Conservation (phyloP, 2,113 vertebrate genomes). For the Prochilodus magdalenae region DNA sequence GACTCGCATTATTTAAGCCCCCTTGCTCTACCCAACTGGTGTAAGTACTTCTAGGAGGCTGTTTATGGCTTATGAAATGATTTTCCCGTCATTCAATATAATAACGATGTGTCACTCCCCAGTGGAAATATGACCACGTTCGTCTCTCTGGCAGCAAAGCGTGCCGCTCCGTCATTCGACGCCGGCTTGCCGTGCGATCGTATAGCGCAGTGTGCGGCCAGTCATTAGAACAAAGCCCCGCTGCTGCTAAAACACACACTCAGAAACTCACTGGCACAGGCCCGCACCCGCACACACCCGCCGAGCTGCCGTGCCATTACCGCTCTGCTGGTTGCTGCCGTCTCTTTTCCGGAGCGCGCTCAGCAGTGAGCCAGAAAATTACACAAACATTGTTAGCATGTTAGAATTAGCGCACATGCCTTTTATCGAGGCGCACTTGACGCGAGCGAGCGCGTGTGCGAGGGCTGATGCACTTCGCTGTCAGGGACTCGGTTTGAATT, state of each 20-base stretch:
- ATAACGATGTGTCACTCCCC: slow-evolving; percentile 6
- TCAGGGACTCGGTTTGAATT: slow-evolving; percentile 14
- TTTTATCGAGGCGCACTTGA: slow-evolving; percentile 25
- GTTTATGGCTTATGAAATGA: too few species aligned
- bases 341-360: slow-evolving; percentile 29
- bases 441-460: not conserved
- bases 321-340: slow-evolving; percentile 43
- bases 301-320: slow-evolving; percentile 31
- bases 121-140: slow-evolving; percentile 28
- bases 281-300: slow-evolving; percentile 26
- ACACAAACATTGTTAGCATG: slow-evolving; percentile 50
- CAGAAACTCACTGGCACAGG: slow-evolving; percentile 28
- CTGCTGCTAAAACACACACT: slow-evolving; percentile 60
- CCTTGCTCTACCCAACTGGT: too few species aligned
- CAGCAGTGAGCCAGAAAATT: slow-evolving; percentile 49
- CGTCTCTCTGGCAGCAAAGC: slow-evolving; percentile 15
- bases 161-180: slow-evolving; percentile 42
- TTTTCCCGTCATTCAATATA: too few species aligned
- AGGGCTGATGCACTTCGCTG: not conserved
- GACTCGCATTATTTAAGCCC: too few species aligned
- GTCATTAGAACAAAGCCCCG: slow-evolving; percentile 56
- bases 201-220: slow-evolving; percentile 48
- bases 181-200: slow-evolving; percentile 43
- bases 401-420: slow-evolving; percentile 26
- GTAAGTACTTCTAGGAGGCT: too few species aligned